Percentiles rank a stretch among this genome's conserved stretches.
Evolutionary conservation across 2,888 invertebrate genomes (phyloP).

Genomic region (Auanema sp.): DNA sequence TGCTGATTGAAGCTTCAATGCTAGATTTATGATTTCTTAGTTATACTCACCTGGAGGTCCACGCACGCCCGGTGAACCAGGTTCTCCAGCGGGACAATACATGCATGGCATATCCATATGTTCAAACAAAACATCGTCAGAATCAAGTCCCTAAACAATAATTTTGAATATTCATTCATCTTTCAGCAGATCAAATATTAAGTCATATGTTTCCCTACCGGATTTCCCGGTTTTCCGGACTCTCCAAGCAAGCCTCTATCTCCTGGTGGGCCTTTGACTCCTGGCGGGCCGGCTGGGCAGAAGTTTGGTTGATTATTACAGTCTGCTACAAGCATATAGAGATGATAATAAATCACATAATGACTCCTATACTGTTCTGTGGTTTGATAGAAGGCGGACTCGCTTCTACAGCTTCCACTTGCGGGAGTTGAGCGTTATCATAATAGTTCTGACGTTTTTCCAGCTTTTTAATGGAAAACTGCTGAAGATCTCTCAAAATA

Average conservation of each 20-base stretch:
- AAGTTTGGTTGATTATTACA: slow-evolving; percentile 29
- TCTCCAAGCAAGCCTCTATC: slow-evolving; percentile 22
- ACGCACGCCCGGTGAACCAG: slow-evolving; percentile 30
- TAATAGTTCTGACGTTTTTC: slow-evolving; percentile 30
- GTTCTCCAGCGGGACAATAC: slow-evolving; percentile 39
- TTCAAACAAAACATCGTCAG: slow-evolving; percentile 25
- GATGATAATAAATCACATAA: neutral
- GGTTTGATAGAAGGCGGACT: slow-evolving; percentile 37
- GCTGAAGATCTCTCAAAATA: slow-evolving; percentile 6
- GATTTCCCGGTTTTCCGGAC: slow-evolving; percentile 28
- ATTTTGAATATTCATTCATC: neutral
- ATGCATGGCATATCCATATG: slow-evolving; percentile 29
- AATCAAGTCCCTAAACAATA: slow-evolving; percentile 12
- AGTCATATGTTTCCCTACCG: slow-evolving; percentile 3
- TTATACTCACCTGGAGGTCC: slow-evolving; percentile 22
- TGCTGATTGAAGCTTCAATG: neutral
- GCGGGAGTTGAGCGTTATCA: slow-evolving; percentile 28
- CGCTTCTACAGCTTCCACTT: slow-evolving; percentile 24
- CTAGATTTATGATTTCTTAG: neutral
- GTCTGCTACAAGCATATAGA: slow-evolving; percentile 20
- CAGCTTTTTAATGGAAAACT: slow-evolving; percentile 8
- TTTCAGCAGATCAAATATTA: neutral
- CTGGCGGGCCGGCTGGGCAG: slow-evolving; percentile 37
- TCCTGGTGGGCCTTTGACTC: slow-evolving; percentile 30
- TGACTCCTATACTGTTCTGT: slow-evolving; percentile 26